Evolutionary conservation across 1,140 invertebrate species (phyloP).

Genomic region (Tetramorium alpestre): DNA sequence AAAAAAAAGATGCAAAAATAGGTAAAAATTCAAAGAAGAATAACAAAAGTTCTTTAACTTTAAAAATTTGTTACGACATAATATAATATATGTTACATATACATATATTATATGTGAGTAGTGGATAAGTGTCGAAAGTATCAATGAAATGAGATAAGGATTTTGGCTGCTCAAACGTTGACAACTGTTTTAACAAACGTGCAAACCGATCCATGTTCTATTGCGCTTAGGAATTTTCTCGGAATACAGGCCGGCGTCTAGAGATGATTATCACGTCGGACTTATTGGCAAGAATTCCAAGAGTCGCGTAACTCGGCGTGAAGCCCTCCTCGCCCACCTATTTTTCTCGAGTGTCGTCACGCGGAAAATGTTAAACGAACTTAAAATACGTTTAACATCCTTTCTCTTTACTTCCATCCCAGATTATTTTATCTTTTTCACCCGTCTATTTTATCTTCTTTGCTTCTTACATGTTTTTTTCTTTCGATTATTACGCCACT

Average conservation of each 20-base stretch:
- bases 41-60: not conserved
- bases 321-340: not conserved
- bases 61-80: not conserved
- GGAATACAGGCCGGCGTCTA: not conserved
- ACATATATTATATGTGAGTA: too few species aligned
- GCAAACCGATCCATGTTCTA: not conserved
- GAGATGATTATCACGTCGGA: constrained; percentile 21
- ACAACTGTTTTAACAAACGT: constrained; percentile 25
- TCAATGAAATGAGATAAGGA: too few species aligned
- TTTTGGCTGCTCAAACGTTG: not conserved
- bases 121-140: not conserved
- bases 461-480: not conserved
- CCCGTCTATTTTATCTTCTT: too few species aligned
- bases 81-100: too few species aligned
- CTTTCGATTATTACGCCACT: not conserved
- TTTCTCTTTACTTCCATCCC: not conserved
- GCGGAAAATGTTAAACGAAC: not conserved
- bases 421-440: not conserved
- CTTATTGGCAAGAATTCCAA: constrained; percentile 18
- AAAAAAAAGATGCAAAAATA: not conserved
- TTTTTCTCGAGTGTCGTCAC: not conserved
- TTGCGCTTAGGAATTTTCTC: constrained; percentile 14
- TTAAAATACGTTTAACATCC: not conserved
- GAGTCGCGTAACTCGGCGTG: not conserved
- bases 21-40: not conserved